phyloP scores from a whole-genome alignment of 2,113 vertebrate species.

The Leptosomus discolor region DNA sequence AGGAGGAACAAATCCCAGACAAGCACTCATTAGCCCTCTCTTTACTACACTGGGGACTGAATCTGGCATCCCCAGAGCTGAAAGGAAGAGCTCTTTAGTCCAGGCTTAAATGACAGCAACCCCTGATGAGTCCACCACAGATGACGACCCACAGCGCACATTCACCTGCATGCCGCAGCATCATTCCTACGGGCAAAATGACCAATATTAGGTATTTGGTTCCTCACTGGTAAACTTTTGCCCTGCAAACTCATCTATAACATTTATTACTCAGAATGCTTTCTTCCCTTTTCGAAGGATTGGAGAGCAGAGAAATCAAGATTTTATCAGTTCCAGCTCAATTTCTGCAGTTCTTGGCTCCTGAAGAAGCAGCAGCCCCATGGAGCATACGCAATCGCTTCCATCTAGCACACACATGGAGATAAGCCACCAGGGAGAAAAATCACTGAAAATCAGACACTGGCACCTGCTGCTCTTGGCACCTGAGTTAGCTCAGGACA shows the following conservation, averaged over 20 bases:
- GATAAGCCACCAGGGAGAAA: neutral
- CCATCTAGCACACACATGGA: neutral
- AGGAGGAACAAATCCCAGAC: neutral
- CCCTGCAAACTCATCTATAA: neutral
- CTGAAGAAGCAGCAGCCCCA: neutral
- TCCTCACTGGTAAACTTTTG: neutral
- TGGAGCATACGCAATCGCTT: neutral
- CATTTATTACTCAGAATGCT: neutral
- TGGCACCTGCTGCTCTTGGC: neutral
- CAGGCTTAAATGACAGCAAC: neutral
- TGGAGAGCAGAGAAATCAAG: neutral
- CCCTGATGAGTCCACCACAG: rapidly evolving
- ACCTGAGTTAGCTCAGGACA: neutral
- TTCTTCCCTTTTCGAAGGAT: neutral
- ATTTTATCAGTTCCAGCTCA: neutral
- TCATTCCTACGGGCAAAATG: neutral
- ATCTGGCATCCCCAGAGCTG: neutral
- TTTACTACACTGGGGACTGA: neutral
- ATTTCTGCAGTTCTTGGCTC: neutral
- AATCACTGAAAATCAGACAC: neutral
- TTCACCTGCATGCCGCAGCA: neutral
- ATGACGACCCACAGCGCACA: neutral
- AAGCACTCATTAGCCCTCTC: neutral
- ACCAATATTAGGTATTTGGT: neutral
- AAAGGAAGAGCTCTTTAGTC: neutral